Evolutionary conservation across 2,888 invertebrate genomes (phyloP).

Genomic region (Philonicus albiceps): DNA sequence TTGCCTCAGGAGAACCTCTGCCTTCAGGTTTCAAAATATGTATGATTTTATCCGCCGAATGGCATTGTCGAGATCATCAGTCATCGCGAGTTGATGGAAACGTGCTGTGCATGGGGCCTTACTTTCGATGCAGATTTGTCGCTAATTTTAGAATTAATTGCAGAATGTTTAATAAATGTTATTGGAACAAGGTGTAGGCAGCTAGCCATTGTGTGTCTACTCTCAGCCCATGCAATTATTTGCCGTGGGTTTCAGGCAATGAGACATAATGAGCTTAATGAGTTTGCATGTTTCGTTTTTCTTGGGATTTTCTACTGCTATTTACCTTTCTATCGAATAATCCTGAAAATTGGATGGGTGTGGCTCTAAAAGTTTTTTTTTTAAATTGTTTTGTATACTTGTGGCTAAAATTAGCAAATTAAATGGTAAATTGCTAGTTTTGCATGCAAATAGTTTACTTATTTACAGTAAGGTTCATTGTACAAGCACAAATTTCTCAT

Average conservation of each 20-base stretch:
- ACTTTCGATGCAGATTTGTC: slow-evolving; percentile 19
- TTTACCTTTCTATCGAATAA: not conserved
- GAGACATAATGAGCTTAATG: not conserved
- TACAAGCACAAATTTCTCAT: not conserved
- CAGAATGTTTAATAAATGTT: slow-evolving; percentile 28
- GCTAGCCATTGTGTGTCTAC: not conserved
- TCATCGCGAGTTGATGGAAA: not conserved
- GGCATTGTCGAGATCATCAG: slow-evolving; percentile 27
- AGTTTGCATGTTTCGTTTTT: not conserved
- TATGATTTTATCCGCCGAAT: not conserved
- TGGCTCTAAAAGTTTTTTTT: not conserved
- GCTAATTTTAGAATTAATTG: slow-evolving; percentile 17
- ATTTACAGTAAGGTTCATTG: not conserved
- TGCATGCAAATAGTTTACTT: not conserved
- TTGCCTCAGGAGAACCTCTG: not conserved
- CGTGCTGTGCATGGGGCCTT: not conserved
- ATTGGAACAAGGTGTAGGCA: slow-evolving; percentile 26
- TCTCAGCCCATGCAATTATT: not conserved
- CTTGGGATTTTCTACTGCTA: not conserved
- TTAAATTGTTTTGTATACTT: not conserved
- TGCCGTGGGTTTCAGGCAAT: not conserved
- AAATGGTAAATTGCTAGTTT: not conserved
- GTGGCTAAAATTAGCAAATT: not conserved
- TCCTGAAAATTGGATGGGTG: not conserved
- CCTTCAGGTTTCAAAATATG: not conserved